Conservation (phyloP, 2,113 vertebrate species). For the Mellivora capensis region DNA sequence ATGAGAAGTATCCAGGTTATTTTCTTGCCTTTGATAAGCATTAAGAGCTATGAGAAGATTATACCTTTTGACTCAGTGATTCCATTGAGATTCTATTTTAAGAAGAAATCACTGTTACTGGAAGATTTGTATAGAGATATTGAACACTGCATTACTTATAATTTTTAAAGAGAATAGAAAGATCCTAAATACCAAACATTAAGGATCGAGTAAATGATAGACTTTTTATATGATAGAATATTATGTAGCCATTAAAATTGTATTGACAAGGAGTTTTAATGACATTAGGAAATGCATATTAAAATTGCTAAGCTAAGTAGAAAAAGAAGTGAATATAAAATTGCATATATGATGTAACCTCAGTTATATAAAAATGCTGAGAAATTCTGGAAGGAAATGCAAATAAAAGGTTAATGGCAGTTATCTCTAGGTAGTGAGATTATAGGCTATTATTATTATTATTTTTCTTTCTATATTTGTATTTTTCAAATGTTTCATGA, state of each 20-base stretch:
- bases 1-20: not conserved
- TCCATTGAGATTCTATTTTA: not conserved
- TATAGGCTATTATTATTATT: not conserved
- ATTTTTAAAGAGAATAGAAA: not conserved
- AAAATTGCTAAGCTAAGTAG: not conserved
- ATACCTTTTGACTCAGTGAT: not conserved
- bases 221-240: not conserved
- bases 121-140: not conserved
- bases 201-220: not conserved
- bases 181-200: not conserved
- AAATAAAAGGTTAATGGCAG: conserved; percentile 25
- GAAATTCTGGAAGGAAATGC: conserved; percentile 13
- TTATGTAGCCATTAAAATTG: not conserved
- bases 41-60: not conserved
- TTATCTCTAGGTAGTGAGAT: not conserved
- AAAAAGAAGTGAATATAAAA: not conserved
- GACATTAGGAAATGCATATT: not conserved
- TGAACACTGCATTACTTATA: not conserved
- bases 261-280: not conserved
- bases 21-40: not conserved
- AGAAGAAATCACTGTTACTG: not conserved
- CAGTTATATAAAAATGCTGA: not conserved
- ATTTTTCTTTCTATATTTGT: not conserved
- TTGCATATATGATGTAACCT: not conserved
- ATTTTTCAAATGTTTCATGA: not conserved